Evolutionary conservation across 2,888 invertebrate species (phyloP).

Genomic region (Noctua fimbriata): DNA sequence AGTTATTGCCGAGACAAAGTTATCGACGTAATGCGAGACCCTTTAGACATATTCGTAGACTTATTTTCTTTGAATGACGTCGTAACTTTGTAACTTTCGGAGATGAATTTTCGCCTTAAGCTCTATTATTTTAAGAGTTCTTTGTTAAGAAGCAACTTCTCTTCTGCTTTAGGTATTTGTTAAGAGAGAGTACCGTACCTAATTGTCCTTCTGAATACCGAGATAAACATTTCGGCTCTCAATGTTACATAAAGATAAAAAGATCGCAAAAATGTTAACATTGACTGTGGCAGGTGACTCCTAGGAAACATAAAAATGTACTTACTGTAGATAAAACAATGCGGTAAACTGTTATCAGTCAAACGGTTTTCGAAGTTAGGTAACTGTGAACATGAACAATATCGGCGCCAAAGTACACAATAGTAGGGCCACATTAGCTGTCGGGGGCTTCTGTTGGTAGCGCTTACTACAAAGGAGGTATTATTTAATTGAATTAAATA

Average conservation of each 20-base stretch:
- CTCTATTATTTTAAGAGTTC: constrained; percentile 43
- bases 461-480: constrained; percentile 39
- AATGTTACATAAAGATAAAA: constrained; percentile 68
- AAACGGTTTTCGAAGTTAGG: constrained; percentile 43
- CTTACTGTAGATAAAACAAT: constrained; percentile 19
- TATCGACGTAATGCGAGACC: constrained; percentile 80
- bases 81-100: constrained; percentile 34
- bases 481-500: constrained; percentile 28
- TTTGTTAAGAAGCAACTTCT: constrained; percentile 35
- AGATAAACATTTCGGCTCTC: constrained; percentile 72
- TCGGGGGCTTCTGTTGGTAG: constrained; percentile 38
- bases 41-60: constrained; percentile 68
- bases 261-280: constrained; percentile 69
- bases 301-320: constrained; percentile 60
- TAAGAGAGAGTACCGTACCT: constrained; percentile 74
- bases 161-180: constrained; percentile 51
- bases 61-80: constrained; percentile 54
- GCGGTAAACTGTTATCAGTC: constrained; percentile 49
- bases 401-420: constrained; percentile 50
- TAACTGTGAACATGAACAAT: constrained; percentile 53
- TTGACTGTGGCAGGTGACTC: constrained; percentile 64
- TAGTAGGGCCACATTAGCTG: constrained; percentile 18
- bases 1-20: constrained; percentile 83
- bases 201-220: constrained; percentile 71
- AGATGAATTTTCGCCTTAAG: constrained; percentile 36